Evolutionary conservation across 2,888 invertebrate genomes (phyloP).

Genomic region (Epiblema foenella): DNA sequence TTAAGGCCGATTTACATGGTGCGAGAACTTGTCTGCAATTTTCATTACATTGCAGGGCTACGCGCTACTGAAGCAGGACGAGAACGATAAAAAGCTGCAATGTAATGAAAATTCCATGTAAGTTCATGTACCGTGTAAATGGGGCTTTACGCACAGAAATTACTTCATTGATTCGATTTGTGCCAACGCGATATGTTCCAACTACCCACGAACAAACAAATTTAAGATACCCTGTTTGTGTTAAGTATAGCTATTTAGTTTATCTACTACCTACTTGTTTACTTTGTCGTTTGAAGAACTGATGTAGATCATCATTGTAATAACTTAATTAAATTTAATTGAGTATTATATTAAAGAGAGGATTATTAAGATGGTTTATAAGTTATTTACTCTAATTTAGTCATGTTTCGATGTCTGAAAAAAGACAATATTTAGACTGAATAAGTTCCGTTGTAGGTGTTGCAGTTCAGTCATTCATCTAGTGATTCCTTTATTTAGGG

Average conservation of each 20-base stretch:
- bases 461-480: conserved; percentile 54
- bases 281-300: conserved; percentile 62
- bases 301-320: conserved; percentile 65
- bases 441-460: conserved; percentile 73
- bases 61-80: too few relatives aligned
- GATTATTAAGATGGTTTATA: conserved; percentile 43
- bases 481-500: conserved; percentile 67
- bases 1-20: too few relatives aligned
- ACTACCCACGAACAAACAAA: conserved; percentile 54
- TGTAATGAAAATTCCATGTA: too few relatives aligned
- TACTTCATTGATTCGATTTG: conserved; percentile 55
- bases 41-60: too few relatives aligned
- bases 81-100: too few relatives aligned
- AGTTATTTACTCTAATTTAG: conserved; percentile 56
- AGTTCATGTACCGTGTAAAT: too few relatives aligned
- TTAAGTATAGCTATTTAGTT: conserved; percentile 14
- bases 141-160: conserved; percentile 44
- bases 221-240: conserved; percentile 21
- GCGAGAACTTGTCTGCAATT: too few relatives aligned
- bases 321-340: conserved; percentile 72
- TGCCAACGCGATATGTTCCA: conserved; percentile 64
- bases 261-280: conserved; percentile 46
- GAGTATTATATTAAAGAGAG: conserved; percentile 66
- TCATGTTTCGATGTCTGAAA: conserved; percentile 74
- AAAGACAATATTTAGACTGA: conserved; percentile 83